Percentiles rank a stretch among this genome's conserved stretches.
phyloP scores from a whole-genome alignment of 2,113 vertebrate genomes.

The Chaetura pelagica region DNA sequence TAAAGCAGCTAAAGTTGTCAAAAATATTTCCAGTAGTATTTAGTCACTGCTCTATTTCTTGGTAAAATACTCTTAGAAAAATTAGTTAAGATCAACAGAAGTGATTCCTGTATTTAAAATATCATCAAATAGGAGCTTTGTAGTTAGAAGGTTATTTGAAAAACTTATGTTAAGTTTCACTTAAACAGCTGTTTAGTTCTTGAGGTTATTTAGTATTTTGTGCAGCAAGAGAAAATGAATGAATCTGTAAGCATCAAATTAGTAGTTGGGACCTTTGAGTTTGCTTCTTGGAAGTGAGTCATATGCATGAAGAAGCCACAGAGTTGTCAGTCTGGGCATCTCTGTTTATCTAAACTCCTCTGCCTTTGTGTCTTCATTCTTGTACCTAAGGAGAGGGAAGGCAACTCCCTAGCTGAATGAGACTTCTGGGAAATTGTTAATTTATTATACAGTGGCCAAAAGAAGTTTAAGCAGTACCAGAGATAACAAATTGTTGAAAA shows the following conservation, averaged over 20 bases:
- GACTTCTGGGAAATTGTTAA: not conserved
- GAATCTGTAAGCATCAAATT: fast-evolving
- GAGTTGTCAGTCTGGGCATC: not conserved
- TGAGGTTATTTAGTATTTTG: not conserved
- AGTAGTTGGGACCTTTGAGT: not conserved
- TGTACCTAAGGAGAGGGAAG: not conserved
- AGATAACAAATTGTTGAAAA: not conserved
- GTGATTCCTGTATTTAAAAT: not conserved
- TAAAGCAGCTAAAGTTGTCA: not conserved
- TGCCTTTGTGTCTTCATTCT: not conserved
- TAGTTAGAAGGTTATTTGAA: not conserved
- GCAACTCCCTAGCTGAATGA: not conserved
- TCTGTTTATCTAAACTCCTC: not conserved
- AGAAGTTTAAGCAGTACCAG: not conserved
- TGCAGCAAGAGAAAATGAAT: not conserved
- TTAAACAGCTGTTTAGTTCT: not conserved
- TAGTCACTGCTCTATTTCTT: not conserved
- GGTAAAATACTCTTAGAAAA: not conserved
- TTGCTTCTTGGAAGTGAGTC: not conserved
- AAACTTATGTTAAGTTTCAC: not conserved
- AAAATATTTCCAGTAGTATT: not conserved
- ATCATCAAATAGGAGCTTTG: not conserved
- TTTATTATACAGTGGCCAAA: not conserved
- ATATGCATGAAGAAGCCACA: not conserved
- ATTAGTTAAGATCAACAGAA: not conserved